Percentiles rank a stretch among this genome's conserved stretches.
Evolutionary conservation across 2,888 invertebrate species (phyloP).

Genomic region (Calliopum simillimum): DNA sequence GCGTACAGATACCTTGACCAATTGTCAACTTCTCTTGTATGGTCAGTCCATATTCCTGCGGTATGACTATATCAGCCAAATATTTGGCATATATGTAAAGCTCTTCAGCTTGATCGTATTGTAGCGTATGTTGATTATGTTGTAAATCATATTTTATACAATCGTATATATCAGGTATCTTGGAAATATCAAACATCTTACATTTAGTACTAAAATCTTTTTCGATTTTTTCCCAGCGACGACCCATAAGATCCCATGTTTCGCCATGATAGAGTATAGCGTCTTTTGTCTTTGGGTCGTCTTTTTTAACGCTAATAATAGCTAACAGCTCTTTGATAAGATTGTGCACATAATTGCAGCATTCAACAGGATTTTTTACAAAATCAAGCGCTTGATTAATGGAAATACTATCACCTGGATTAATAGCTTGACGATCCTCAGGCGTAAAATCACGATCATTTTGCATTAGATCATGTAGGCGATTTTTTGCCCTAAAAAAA

Average conservation of each 20-base stretch:
- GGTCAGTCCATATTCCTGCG: constrained; percentile 98
- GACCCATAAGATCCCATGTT: constrained; percentile 98
- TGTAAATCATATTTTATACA: constrained; percentile 99
- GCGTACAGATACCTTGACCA: constrained; percentile 97
- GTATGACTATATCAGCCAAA: constrained; percentile 98
- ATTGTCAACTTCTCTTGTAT: constrained; percentile 96
- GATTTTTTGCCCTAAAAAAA: constrained; percentile 89
- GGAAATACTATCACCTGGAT: constrained; percentile 92
- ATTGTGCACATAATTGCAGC: constrained; percentile 90
- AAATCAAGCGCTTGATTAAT: constrained; percentile 92
- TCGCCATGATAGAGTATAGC: constrained; percentile 97
- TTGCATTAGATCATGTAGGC: constrained; percentile 92
- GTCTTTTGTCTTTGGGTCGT: constrained; percentile 92
- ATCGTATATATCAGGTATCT: constrained; percentile 99
- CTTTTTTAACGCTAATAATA: constrained; percentile 86
- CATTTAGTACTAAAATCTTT: constrained; percentile 97
- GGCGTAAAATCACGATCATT: constrained; percentile 86
- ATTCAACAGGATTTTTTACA: constrained; percentile 94
- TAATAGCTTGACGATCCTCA: constrained; percentile 88
- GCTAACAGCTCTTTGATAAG: constrained; percentile 88
- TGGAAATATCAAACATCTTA: constrained; percentile 95
- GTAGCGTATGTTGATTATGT: constrained; percentile 95
- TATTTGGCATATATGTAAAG: constrained; percentile 96
- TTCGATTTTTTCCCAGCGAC: constrained; percentile 97
- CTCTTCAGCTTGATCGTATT: constrained; percentile 90